Evolutionary conservation across 2,888 invertebrate genomes (phyloP), one percentile per base, ranked within the genome.

Genomic region (Heteromurus nitidus): DNA sequence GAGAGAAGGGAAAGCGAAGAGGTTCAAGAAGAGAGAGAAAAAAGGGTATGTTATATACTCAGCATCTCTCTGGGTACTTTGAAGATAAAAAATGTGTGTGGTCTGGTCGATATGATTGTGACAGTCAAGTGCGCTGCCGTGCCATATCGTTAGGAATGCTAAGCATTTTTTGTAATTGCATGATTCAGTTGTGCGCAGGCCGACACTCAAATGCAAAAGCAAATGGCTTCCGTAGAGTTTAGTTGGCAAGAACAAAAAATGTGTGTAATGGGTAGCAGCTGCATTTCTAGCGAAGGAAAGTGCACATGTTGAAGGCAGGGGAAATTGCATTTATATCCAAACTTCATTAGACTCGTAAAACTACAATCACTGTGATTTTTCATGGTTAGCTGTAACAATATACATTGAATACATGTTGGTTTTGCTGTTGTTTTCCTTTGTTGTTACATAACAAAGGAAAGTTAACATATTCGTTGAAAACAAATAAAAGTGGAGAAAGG

Each of bases 311-410:
- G 13, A 62, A 31, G 30, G n/a, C 26, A 60, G 11, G 30, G 16
- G 60, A 24, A 62, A 31, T 30, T 62, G 62, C 31, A 20, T 62
- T 30, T 62, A n/a, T n/a, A n/a, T n/a, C 36, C 36, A n/a, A n/a
- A 44, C n/a, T 44, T 44, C n/a, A 44, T n/a, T 9, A 13, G 60
- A 60, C 28, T 3, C 9, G 3, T n/a, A 26, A 11, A 13, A 11
- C 9, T 16, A 65, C 24, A 65, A 22, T 22, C 50, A 26, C 16
- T 50, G 18, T 44, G 28, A 69, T 69, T 69, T 53, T 69, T 31
- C 55, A 69, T 26, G 69, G 69, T 50, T 30, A 50, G n/a, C 7
- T 18, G 18, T 13, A 55, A 22, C 50, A 47, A 20, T n/a, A n/a
- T n/a, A n/a, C n/a, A 47, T 28, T 26, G 44, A 18, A 18, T 1